Evolutionary conservation across 2,888 invertebrate species (phyloP).

Genomic region (Chloroclysta siterata): DNA sequence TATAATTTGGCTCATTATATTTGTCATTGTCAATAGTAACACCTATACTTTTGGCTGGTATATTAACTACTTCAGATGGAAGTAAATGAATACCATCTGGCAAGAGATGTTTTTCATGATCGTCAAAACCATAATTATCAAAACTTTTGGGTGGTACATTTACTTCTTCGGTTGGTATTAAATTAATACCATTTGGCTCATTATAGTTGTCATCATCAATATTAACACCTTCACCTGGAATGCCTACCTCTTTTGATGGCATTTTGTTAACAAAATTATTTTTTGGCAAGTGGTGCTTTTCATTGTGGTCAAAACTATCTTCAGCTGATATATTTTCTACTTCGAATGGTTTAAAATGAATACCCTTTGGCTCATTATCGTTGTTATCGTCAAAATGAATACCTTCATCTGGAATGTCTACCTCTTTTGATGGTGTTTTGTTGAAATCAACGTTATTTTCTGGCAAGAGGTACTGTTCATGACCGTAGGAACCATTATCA

Average conservation of each 20-base stretch:
- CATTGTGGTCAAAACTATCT: neutral
- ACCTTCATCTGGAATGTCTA: neutral
- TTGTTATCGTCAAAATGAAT: neutral
- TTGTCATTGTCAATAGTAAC: neutral
- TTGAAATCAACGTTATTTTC: neutral
- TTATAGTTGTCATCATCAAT: neutral
- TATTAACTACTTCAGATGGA: too few species aligned
- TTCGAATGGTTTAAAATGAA: neutral
- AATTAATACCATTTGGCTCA: neutral
- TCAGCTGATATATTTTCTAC: neutral
- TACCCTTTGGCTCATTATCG: neutral
- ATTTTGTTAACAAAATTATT: too few species aligned
- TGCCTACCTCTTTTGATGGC: neutral
- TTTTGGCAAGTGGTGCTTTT: too few species aligned
- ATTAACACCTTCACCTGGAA: neutral
- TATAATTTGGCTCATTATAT: neutral
- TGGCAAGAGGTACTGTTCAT: neutral
- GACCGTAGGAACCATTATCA: neutral
- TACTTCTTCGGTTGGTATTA: neutral
- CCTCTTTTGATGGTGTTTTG: neutral
- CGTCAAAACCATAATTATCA: neutral
- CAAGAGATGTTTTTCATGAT: neutral
- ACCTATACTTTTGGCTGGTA: neutral
- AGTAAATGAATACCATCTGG: too few species aligned
- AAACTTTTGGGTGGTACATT: neutral